A percentile compares a stretch with the other conserved stretches of the same genome.
Conservation (phyloP, 2,888 invertebrate genomes). For the Cactoblastis cactorum region DNA sequence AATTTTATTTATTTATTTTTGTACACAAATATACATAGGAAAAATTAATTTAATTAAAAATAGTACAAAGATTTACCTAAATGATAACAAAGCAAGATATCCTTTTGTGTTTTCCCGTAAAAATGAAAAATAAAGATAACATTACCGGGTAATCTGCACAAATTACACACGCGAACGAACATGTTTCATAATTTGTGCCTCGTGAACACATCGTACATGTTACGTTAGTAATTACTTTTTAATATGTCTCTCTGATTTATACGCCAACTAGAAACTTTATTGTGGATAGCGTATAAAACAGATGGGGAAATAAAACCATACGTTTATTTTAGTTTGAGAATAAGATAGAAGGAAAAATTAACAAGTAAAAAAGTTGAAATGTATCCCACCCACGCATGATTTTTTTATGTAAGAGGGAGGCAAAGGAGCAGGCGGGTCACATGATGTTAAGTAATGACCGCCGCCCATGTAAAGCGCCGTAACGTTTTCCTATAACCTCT, state of each 20-base stretch:
- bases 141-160: neutral
- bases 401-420: no score
- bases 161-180: constrained; percentile 1
- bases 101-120: neutral
- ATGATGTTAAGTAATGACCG: no score
- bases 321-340: neutral
- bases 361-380: no score
- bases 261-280: neutral
- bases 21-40: no score
- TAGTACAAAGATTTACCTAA: no score
- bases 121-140: constrained; percentile 7
- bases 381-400: no score
- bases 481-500: no score
- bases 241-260: neutral
- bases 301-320: neutral
- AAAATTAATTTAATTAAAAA: no score
- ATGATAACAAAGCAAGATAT: no score
- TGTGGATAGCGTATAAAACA: neutral
- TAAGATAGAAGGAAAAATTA: neutral
- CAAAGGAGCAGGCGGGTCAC: no score
- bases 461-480: no score
- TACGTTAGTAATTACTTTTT: neutral
- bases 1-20: no score
- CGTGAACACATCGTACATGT: neutral
- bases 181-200: constrained; percentile 4